Evolutionary conservation across 92 coral and sea anemone genomes (phyloP), one percentile per base, ranked within the genome.

Genomic region (Umimayanthus chanpuru): DNA sequence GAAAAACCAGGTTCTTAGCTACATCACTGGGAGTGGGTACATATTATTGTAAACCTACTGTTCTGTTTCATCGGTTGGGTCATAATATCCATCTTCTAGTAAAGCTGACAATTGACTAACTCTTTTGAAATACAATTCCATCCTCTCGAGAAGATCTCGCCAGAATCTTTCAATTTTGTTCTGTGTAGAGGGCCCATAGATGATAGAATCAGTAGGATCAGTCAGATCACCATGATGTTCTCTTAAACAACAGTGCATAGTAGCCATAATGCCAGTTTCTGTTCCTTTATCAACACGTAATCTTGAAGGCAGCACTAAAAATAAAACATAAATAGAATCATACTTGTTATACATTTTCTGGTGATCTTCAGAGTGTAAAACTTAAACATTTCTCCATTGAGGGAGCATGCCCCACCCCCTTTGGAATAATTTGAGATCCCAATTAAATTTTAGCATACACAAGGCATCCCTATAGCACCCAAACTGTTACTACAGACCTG

Each of bases 181-280:
- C 85, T 93, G 92, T 18, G 93, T 93, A n/a, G 95, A 93, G 41
- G 95, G 93, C 25, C 93, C 93, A 88, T 88, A 91, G 36, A 93
- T 49, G 26, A 93, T 90, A 55, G 89, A 79, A 32, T 91, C 90
- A 70, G 89, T 89, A 32, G 87, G 90, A 89, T 89, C 92, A 16
- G 78, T 80, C 61, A 93, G 32, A 87, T 89, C 91, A 80, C 88
- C 92, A 81, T 81, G 84, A 29, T 89, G 76, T 15, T 85, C 53
- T 66, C 89, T 73, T 28, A 91, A 85, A 88, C 56, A 91, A 44
- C 90, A 81, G 86, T 92, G 94, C 80, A 94, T 94, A 36, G 96
- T 92, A 5, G 96, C 89, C 92, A 94, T 92, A 9, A 88, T 36
- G 29, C 91, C 93, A 68, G 94, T 93, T 87, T 93, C 96, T 49